phyloP scores from a whole-genome alignment of 2,888 invertebrate genomes.

The Acleris literana region DNA sequence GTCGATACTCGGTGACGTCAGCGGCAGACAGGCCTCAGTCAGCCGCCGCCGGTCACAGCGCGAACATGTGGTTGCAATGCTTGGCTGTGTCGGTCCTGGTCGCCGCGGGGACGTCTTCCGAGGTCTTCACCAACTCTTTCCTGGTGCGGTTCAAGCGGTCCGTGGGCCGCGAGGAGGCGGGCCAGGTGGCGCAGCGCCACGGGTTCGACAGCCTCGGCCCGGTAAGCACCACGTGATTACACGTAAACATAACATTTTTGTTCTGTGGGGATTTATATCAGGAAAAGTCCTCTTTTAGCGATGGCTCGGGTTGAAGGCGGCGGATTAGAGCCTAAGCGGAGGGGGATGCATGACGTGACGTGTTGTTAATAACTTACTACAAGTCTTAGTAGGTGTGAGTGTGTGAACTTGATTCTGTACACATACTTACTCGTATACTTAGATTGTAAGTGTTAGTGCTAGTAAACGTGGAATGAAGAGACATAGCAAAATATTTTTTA shows the following conservation, averaged over 20 bases:
- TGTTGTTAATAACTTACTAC: conserved; percentile 1
- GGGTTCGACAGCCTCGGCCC: conserved; percentile 97
- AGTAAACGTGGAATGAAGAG: neutral
- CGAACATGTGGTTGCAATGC: conserved; percentile 78
- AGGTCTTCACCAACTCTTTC: conserved; percentile 98
- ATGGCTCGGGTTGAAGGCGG: conserved; percentile 10
- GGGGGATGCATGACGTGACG: conserved; percentile 7
- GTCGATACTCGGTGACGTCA: conserved; percentile 81
- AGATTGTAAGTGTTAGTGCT: neutral
- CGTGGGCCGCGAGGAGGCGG: conserved; percentile 90
- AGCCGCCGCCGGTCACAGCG: conserved; percentile 70
- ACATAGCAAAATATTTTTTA: too few species aligned
- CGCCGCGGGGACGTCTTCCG: conserved; percentile 72
- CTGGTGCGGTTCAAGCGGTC: conserved; percentile 93
- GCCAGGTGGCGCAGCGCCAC: conserved; percentile 91
- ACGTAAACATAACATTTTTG: conserved; percentile 66
- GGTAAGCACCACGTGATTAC: conserved; percentile 88
- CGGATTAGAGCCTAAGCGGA: conserved; percentile 3
- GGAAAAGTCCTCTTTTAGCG: conserved; percentile 5
- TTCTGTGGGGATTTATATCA: conserved; percentile 17
- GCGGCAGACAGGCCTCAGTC: conserved; percentile 67
- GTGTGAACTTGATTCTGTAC: neutral
- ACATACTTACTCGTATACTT: neutral
- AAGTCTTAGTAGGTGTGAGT: neutral
- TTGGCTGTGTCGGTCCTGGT: conserved; percentile 72